Conservation (phyloP, 2,888 invertebrate species). For the Oscheius onirici region DNA sequence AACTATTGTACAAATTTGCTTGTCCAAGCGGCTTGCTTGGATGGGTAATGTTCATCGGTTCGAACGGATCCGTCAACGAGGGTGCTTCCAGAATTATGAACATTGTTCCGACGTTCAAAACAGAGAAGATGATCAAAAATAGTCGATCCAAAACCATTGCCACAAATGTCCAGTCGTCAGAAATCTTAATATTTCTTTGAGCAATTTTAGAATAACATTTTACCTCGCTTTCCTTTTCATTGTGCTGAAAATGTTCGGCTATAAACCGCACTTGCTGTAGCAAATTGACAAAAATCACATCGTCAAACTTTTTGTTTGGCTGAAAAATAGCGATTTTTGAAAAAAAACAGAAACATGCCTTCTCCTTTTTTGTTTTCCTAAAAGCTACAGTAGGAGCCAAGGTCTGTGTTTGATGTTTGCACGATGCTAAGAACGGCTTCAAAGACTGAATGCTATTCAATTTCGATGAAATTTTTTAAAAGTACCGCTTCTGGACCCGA, state of each 20-base stretch:
- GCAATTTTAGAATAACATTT: too few relatives aligned
- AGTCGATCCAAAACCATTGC: constrained; percentile 70
- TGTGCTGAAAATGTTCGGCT: constrained; percentile 69
- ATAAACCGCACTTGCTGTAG: constrained; percentile 68
- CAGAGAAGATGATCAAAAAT: constrained; percentile 69
- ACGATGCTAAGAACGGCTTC: constrained; percentile 44
- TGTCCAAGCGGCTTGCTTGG: constrained; percentile 68
- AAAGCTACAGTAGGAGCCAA: constrained; percentile 55
- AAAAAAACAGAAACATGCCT: neutral
- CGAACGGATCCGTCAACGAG: constrained; percentile 63
- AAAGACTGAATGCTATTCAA: constrained; percentile 21
- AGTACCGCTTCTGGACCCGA: constrained; percentile 42
- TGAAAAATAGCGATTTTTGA: neutral
- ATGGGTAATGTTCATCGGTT: constrained; percentile 68
- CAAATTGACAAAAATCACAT: constrained; percentile 65
- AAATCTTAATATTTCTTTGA: constrained; percentile 64
- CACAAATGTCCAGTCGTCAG: constrained; percentile 71
- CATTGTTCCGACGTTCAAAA: constrained; percentile 69
- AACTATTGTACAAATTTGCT: constrained; percentile 54
- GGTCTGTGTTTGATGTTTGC: constrained; percentile 6
- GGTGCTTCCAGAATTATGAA: constrained; percentile 70
- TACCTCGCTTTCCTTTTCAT: constrained; percentile 68
- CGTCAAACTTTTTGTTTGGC: constrained; percentile 57
- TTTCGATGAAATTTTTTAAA: neutral
- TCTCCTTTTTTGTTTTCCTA: constrained; percentile 47